Conservation (phyloP, 2,888 invertebrate species). For the Diaphora mendica region DNA sequence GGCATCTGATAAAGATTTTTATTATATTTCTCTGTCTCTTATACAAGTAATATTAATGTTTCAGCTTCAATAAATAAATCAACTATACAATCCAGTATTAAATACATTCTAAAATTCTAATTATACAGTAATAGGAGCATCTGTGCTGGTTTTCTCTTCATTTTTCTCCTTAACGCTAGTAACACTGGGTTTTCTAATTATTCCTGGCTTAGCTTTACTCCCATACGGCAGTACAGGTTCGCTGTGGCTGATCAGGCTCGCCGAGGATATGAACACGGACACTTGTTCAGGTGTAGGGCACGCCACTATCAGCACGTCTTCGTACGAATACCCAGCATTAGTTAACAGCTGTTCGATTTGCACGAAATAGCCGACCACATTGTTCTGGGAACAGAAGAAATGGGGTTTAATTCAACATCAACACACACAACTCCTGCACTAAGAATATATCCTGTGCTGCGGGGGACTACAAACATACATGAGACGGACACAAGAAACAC, state of each 20-base stretch:
- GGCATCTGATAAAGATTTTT: background rate
- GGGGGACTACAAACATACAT: too few relatives aligned
- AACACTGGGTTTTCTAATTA: constrained; percentile 72
- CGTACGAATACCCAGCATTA: constrained; percentile 91
- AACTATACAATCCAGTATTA: background rate
- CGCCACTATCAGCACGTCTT: constrained; percentile 93
- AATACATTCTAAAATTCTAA: background rate
- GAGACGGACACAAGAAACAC: too few relatives aligned
- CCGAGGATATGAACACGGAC: constrained; percentile 94
- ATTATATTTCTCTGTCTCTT: background rate
- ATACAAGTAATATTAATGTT: background rate
- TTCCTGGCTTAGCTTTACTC: constrained; percentile 70
- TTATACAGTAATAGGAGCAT: constrained; percentile 32
- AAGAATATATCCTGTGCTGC: too few relatives aligned
- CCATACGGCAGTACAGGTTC: constrained; percentile 81
- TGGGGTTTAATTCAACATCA: background rate
- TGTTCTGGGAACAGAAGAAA: constrained; percentile 87
- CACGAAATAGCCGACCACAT: constrained; percentile 95
- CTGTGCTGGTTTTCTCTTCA: constrained; percentile 35
- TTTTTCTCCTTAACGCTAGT: constrained; percentile 66
- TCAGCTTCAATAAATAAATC: background rate
- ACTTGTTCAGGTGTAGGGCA: constrained; percentile 98
- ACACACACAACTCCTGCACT: too few relatives aligned
- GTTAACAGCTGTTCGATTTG: constrained; percentile 92
- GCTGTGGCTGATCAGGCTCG: constrained; percentile 88